A percentile compares a stretch with the other conserved stretches of the same genome.
Conservation (phyloP, 2,113 vertebrate genomes). For the Hippocampus barbouri region DNA sequence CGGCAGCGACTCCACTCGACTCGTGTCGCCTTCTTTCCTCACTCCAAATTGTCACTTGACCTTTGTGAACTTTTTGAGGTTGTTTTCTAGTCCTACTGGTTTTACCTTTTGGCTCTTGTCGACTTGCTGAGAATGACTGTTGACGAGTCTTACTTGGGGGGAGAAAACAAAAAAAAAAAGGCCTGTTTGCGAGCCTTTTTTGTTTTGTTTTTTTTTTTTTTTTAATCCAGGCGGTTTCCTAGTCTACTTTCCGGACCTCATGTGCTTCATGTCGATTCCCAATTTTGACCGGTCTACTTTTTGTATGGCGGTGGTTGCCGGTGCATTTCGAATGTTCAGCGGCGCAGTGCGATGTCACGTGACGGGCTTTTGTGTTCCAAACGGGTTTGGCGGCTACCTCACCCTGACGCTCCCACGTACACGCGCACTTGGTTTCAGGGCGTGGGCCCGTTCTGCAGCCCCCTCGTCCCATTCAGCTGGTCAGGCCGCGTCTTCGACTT, state of each 20-base stretch:
- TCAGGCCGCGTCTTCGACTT: background rate
- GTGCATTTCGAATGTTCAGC: background rate
- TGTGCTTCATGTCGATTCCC: background rate
- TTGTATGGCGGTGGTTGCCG: background rate
- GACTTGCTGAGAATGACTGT: too few relatives aligned
- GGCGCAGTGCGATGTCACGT: background rate
- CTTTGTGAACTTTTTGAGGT: too few relatives aligned
- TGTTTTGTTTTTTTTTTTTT: too few relatives aligned
- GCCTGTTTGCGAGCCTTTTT: too few relatives aligned
- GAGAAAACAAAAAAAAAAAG: too few relatives aligned
- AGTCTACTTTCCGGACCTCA: background rate
- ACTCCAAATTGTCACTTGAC: too few relatives aligned
- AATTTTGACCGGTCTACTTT: background rate
- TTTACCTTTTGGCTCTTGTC: too few relatives aligned
- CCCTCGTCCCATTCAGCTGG: background rate
- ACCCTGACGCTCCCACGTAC: background rate
- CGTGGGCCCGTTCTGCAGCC: background rate
- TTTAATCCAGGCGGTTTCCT: too few relatives aligned
- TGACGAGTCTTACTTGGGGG: too few relatives aligned
- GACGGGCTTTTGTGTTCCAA: background rate
- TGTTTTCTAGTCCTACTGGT: too few relatives aligned
- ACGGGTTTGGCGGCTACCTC: conserved; percentile 1
- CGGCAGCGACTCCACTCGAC: too few relatives aligned
- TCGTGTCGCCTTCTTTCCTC: too few relatives aligned
- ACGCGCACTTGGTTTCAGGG: background rate